Evolutionary conservation across 2,797 vertebrate species (phyloP), one percentile per base, ranked within the genome.

Genomic region (Pseudomugil gertrudae): DNA sequence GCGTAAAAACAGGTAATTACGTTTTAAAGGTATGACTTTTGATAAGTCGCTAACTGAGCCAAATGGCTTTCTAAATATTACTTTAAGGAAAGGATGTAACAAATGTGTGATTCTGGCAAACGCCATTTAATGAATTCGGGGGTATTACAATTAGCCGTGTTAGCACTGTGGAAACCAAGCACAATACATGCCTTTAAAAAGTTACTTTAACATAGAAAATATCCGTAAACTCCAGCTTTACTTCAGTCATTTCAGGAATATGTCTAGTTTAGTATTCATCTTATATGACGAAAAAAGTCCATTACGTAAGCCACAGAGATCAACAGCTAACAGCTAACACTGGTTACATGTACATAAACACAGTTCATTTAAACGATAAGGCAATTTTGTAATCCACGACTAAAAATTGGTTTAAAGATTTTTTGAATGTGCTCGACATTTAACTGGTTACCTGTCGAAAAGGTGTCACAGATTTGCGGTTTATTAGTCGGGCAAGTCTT

Each of bases 271-370:
- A n/a, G 32, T 13, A 10, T 14, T 23, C 55, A 10, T 56, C 6
- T 7, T n/a, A 0, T 23, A 1, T 62, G 19, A 14, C 60, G 14
- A 72, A 45, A 29, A 68, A 59, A 54, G 52, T 67, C 63, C 17
- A 69, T 86, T 87, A 87, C 80, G 84, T 87, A 84, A 84, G 72
- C 77, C 54, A 48, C 1, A 14, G 10, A 30, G 10, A 52, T 27
- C 55, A 57, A 43, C 19, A 58, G 86, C 84, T 87, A 87, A 65
- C 54, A 4, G 85, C 83, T 90, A 88, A 76, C 58, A 29, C 6
- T 62, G 57, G 70, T 68, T 75, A 74, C 63, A 50, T 32, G 11
- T 62, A 56, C 43, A 60, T 47, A 60, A 66, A 66, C 26, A 23
- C 1, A n/a, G 35, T 10, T 35, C 5, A 9, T 4, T 24, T 9